Evolutionary conservation across 2,888 invertebrate genomes (phyloP).

Genomic region (Keiferia lycopersicella): DNA sequence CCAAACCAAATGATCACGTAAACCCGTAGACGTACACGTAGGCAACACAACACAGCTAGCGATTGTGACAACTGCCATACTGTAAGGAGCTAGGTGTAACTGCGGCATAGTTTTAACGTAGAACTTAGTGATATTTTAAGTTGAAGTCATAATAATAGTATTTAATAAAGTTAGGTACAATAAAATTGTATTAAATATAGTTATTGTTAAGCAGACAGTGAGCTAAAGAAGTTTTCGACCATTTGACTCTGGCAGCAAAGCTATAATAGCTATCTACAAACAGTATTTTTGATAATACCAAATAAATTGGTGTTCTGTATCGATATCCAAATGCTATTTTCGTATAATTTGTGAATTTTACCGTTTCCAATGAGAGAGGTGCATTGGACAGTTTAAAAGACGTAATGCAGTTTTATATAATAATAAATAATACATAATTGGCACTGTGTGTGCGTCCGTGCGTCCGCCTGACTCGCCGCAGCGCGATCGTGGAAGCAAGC

Average conservation of each 20-base stretch:
- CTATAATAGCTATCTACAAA: conserved; percentile 21
- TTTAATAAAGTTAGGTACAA: conserved; percentile 74
- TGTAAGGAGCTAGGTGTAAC: conserved; percentile 72
- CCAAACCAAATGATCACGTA: conserved; percentile 59
- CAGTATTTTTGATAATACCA: conserved; percentile 28
- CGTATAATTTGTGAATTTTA: conserved; percentile 11
- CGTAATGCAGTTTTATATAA: not conserved
- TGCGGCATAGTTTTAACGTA: conserved; percentile 56
- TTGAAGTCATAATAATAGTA: conserved; percentile 80
- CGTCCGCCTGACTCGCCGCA: not conserved
- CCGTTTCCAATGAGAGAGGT: conserved; percentile 15
- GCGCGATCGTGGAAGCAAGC: not conserved
- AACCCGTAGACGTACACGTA: conserved; percentile 32
- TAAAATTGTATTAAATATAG: conserved; percentile 47
- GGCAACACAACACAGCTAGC: conserved; percentile 73
- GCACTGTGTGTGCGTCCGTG: not conserved
- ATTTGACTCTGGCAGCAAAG: conserved; percentile 26
- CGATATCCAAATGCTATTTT: conserved; percentile 18
- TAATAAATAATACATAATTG: not conserved
- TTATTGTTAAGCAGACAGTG: conserved; percentile 26
- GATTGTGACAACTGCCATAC: conserved; percentile 79
- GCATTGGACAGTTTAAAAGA: not conserved
- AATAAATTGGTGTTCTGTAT: conserved; percentile 20
- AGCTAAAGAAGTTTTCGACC: conserved; percentile 21
- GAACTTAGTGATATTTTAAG: conserved; percentile 60